phyloP scores from a whole-genome alignment of 2,113 vertebrate genomes.

The Nothocercus julius region DNA sequence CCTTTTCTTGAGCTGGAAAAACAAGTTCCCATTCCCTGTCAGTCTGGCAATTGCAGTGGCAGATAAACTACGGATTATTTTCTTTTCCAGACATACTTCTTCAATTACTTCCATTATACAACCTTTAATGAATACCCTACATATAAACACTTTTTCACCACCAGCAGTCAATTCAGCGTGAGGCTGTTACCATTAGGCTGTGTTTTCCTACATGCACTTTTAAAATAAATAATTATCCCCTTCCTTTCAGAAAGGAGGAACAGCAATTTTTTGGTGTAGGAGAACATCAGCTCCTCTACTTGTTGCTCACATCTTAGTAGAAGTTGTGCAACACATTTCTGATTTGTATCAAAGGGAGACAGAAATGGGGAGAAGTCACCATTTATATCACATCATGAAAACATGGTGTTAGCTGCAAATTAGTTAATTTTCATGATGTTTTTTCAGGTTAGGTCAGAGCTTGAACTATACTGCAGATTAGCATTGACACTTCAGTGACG shows the following conservation, averaged over 20 bases:
- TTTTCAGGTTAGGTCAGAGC: neutral
- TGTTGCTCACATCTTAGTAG: neutral
- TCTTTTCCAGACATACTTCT: conserved; percentile 8
- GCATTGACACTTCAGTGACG: neutral
- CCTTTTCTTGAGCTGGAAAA: conserved; percentile 9
- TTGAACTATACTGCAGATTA: neutral
- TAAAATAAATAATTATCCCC: neutral
- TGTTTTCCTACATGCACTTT: neutral
- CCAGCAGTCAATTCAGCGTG: neutral
- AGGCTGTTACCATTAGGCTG: neutral
- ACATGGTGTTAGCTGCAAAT: neutral
- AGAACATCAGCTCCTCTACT: neutral
- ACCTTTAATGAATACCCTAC: neutral
- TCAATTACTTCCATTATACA: neutral
- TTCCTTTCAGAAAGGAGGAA: neutral
- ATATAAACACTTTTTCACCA: neutral
- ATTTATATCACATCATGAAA: neutral
- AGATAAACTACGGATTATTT: neutral
- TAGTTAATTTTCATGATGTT: neutral
- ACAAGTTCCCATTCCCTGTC: conserved; percentile 9
- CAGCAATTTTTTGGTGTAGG: neutral
- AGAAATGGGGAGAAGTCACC: neutral
- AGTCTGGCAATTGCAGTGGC: conserved; percentile 2
- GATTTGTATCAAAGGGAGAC: neutral
- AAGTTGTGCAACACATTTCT: neutral